phyloP scores from a whole-genome alignment of 2,113 vertebrate species.

The Prietella phreatophila region DNA sequence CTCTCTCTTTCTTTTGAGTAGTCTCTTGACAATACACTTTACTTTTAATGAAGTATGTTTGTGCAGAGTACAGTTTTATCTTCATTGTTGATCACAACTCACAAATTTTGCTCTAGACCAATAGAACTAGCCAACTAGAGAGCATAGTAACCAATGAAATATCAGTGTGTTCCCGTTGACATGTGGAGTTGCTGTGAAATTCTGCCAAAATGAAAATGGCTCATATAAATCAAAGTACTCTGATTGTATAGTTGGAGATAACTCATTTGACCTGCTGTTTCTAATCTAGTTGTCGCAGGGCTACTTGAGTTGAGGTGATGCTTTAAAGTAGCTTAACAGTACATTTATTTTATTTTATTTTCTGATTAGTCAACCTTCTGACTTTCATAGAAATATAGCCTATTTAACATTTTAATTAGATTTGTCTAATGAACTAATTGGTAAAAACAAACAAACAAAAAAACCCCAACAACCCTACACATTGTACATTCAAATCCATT shows the following conservation, averaged over 20 bases:
- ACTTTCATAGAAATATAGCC: slow-evolving; percentile 15
- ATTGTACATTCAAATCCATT: not conserved
- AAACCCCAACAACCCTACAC: too few species aligned
- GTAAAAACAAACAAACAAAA: not conserved
- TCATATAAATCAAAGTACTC: not conserved
- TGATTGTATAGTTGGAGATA: not conserved
- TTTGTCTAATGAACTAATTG: slow-evolving; percentile 2
- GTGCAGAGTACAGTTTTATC: slow-evolving; percentile 12
- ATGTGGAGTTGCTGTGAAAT: not conserved
- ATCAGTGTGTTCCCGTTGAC: not conserved
- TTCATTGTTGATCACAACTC: not conserved
- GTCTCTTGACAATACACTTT: not conserved
- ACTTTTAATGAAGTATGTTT: slow-evolving; percentile 30
- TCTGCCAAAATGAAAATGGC: slow-evolving; percentile 1
- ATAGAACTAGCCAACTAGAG: not conserved
- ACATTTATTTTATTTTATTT: not conserved
- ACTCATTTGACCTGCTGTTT: not conserved
- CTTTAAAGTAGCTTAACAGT: slow-evolving; percentile 25
- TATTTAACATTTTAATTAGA: slow-evolving; percentile 17
- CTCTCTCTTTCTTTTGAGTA: not conserved
- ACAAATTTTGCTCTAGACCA: slow-evolving; percentile 7
- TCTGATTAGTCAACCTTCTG: not conserved
- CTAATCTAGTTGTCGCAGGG: slow-evolving; percentile 1
- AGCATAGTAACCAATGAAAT: not conserved
- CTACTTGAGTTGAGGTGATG: not conserved